Base-by-base conservation (phyloP, 1,140 invertebrate species). In the Xylocopa sonorina region DNA sequence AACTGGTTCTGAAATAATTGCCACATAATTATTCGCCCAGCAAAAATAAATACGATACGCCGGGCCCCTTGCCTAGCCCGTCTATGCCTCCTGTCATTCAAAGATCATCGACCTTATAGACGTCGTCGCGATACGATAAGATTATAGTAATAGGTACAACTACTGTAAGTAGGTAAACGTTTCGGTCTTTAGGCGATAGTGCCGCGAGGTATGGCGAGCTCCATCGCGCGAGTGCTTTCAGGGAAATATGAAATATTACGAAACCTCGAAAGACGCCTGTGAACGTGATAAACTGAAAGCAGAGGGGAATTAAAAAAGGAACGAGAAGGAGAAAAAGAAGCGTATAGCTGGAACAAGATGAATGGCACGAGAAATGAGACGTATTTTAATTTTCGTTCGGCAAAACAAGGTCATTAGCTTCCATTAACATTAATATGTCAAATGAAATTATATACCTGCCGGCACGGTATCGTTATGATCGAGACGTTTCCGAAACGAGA, bases 61-160 rank as follows among this genome's bases (percentile, higher is more conserved):
- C n/a, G 7, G 66, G 34, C 12, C 29, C 24, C 29, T 50, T 48
- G 51, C 9, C 51, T n/a, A 29, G 55, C 14, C 32, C 32, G 60
- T 43, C 66, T 78, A 46, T 50, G 55, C 55, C 38, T 60, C 32
- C 21, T 46, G 75, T 71, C 55, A 78, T 71, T 78, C 55, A 71
- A 78, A 71, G 75, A 78, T 78, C 75, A 71, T 78, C 75, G 75
- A 78, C 75, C 75, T 78, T 78, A 78, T 78, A 78, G 75, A 60
- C 75, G 75, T 78, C 75, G 75, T 78, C 66, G 43, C 66, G 75
- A 78, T 78, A 71, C 55, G 75, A 78, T 78, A 78, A 78, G 75
- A 71, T 78, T 78, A 71, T 78, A 78, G 66, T 68, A 78, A 78
- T 78, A 78, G 75, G 75, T 71, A 71, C 43, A 58, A 77, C 75